Percentiles rank a stretch among this genome's conserved stretches.
These are phyloP conservation scores for Popillia japonica DNA, from an alignment of 1,140 invertebrate genomes.

Conservation along the genomic window DNA sequence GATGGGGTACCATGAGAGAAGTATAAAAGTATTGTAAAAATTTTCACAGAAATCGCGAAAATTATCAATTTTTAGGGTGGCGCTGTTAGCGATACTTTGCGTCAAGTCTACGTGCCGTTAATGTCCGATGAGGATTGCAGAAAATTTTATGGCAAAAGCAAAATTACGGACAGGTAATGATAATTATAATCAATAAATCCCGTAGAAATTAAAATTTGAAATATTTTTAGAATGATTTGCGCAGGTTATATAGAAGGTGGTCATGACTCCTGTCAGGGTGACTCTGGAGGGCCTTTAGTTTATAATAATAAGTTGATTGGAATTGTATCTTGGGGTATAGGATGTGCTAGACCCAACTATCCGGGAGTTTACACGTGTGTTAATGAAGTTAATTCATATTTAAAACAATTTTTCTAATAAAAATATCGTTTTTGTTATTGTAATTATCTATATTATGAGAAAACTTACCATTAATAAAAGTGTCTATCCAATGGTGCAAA, in stretches of 20 bases:
- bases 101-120: slow-evolving; percentile 35
- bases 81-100: background rate
- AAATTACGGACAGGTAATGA: slow-evolving; percentile 34
- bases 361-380: slow-evolving; percentile 66
- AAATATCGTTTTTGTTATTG: too few species aligned
- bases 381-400: slow-evolving; percentile 3
- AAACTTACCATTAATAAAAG: too few species aligned
- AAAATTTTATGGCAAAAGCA: slow-evolving; percentile 24
- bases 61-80: slow-evolving; percentile 9
- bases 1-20: slow-evolving; percentile 38
- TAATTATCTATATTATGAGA: too few species aligned
- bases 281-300: slow-evolving; percentile 87
- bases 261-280: slow-evolving; percentile 86
- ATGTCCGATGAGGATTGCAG: slow-evolving; percentile 28
- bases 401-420: slow-evolving; percentile 1
- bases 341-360: slow-evolving; percentile 63
- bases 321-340: slow-evolving; percentile 68
- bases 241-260: slow-evolving; percentile 76
- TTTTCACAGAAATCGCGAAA: background rate
- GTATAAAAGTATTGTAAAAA: background rate
- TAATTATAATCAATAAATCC: too few species aligned
- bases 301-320: slow-evolving; percentile 59
- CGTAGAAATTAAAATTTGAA: background rate
- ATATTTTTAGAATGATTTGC: slow-evolving; percentile 70
- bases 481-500: too few species aligned